Evolutionary conservation across 2,113 vertebrate species (phyloP), one percentile per base, ranked within the genome.

Genomic region (Phalacrocorax pelagicus): DNA sequence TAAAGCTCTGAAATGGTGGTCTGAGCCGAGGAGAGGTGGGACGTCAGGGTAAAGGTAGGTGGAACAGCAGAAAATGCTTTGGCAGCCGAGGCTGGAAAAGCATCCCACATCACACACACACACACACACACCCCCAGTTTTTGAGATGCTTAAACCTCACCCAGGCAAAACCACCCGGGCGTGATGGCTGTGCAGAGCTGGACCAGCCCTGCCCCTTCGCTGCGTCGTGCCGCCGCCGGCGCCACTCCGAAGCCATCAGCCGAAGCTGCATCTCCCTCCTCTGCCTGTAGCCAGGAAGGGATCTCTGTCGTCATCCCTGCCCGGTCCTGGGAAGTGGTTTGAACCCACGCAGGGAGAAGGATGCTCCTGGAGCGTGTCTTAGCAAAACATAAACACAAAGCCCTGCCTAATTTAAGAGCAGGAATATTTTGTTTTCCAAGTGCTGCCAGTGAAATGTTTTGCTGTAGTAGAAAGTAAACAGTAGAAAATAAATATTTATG

Each of bases 121-220:
- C 38, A 36, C 11, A 36, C 36, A 36, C 36, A 7, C 21, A 19
- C 26, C 11, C 3, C 3, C 2, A 9, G 2, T 5, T 34, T 18
- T 18, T 15, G 55, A n/a, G 86, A 5, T 30, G 51, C 51, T 52
- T 23, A 3, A 40, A 22, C 16, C 40, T 30, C 24, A 4, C 18
- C 13, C 34, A 15, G 66, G n/a, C 52, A 20, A 36, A 67, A 7
- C 32, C 40, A 8, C 13, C n/a, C 36, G 3, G 46, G 46, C 3
- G 24, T 0, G 3, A 12, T 1, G 38, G 44, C 54, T 3, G 22
- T 0, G 17, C 11, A 2, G 62, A 26, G 30, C 65, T 9, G 32
- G 61, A 9, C n/a, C 42, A 5, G 67, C n/a, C 30, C 8, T 4
- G n/a, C 19, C 49, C 9, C 24, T 14, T 69, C 0, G 2, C 47